These are phyloP conservation scores for Stictonetta naevosa DNA, from an alignment of 2,113 vertebrate species.

Conservation along the genomic window DNA sequence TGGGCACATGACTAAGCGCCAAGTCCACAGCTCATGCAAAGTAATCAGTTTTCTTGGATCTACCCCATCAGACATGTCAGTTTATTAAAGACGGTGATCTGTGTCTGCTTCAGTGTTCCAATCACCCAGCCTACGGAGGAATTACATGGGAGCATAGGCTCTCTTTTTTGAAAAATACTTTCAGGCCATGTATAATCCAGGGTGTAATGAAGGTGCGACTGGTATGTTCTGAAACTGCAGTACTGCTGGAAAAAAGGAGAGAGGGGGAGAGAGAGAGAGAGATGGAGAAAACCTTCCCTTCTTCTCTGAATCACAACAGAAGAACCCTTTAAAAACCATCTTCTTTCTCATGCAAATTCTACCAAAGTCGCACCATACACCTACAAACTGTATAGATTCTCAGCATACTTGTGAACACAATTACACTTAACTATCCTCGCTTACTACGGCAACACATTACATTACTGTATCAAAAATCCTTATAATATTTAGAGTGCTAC, in stretches of 20 bases:
- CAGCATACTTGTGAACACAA: not conserved
- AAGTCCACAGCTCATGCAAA: not conserved
- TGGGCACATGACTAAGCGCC: not conserved
- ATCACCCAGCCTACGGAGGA: not conserved
- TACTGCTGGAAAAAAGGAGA: not conserved
- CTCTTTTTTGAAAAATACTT: not conserved
- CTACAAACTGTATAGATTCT: not conserved
- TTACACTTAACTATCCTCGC: not conserved
- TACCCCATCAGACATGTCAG: not conserved
- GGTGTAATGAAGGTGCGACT: not conserved
- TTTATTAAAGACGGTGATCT: not conserved
- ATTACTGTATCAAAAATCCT: not conserved
- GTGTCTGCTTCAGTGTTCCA: not conserved
- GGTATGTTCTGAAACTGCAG: not conserved
- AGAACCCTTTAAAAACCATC: rapidly evolving
- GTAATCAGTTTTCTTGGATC: not conserved
- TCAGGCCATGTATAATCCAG: not conserved
- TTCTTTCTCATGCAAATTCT: not conserved
- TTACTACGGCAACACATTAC: not conserved
- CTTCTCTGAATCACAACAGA: not conserved
- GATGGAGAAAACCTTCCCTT: not conserved
- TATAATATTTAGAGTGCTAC: not conserved
- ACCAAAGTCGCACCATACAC: not conserved
- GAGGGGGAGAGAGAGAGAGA: too few species aligned
- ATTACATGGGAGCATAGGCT: not conserved